Evolutionary conservation across 2,888 invertebrate species (phyloP), one percentile per base, ranked within the genome.

Genomic region (Mythimna impura): DNA sequence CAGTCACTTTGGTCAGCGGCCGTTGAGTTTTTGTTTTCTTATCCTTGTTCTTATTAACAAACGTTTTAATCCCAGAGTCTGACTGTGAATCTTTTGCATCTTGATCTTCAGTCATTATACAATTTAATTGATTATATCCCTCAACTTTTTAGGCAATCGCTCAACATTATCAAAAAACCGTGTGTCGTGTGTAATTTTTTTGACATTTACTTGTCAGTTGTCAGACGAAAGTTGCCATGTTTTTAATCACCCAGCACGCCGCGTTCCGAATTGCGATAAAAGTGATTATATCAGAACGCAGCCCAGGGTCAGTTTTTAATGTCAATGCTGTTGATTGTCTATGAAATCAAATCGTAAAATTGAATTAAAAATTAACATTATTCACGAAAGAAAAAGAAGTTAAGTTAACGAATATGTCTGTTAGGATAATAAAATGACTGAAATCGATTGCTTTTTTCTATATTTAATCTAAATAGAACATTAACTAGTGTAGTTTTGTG

Each of bases 1-100:
- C 84, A 90, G 81, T 93, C 88, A 97, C 97, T 96, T 98, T 97
- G 60, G 97, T 97, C 91, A 97, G 95, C 76, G 97, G 97, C 90
- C 97, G 97, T 90, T 94, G 95, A 84, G 97, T 97, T 95, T 97
- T 97, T 85, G 96, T 97, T 89, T 97, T 97, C 95, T 95, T 96
- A 84, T 97, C 97, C 90, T 96, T 96, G 86, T 90, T 93, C 91
- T 97, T 97, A 87, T 93, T 95, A 69, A 92, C 89, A 89, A 94
- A 94, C 72, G 93, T 94, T 93, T 96, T 97, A 85, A 92, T 93
- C 86, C 95, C 93, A 71, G 94, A 93, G 88, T 96, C 96, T 71
- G 94, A 93, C 86, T 95, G 95, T 77, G 95, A 92, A 85, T 96
- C 96, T 88, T 95, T 96, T 85, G 93, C 96, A 93, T 97, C 96